Conservation (phyloP, 2,797 vertebrate genomes). For the Morelia viridis region DNA sequence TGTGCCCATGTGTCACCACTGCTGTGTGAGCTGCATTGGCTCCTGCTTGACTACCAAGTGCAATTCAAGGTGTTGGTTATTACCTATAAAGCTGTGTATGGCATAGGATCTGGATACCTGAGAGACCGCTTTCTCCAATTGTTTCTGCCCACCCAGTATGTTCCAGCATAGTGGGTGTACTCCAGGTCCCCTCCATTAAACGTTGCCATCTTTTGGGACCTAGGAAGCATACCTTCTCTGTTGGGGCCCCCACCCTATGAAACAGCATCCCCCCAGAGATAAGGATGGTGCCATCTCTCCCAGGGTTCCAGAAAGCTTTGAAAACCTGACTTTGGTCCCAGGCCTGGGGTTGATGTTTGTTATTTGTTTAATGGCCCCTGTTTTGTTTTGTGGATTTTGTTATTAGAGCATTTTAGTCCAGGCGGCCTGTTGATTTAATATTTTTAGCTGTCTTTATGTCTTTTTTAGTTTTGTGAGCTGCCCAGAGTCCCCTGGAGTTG, state of each 20-base stretch:
- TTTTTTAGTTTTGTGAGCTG: no score
- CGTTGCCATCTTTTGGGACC: neutral
- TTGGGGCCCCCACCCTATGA: neutral
- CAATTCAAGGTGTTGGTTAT: neutral
- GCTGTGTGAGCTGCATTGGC: neutral
- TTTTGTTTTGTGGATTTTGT: neutral
- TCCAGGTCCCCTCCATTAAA: neutral
- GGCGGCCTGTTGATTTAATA: neutral
- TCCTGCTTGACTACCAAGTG: neutral
- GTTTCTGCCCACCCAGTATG: neutral
- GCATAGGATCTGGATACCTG: neutral
- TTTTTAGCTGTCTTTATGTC: neutral
- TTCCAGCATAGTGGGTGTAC: neutral
- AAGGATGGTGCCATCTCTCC: neutral
- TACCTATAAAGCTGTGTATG: neutral
- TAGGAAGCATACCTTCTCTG: neutral
- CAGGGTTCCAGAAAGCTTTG: neutral
- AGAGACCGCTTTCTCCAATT: neutral
- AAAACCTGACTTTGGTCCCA: neutral
- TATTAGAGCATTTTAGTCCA: neutral
- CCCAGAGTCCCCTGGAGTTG: no score
- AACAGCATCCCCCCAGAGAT: neutral
- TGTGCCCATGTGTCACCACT: neutral
- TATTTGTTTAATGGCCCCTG: neutral
- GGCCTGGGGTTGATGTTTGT: neutral